Percentiles rank a stretch among this genome's conserved stretches.
These are phyloP conservation scores for Apaloderma vittatum DNA, from an alignment of 2,113 vertebrate genomes.

Conservation along the genomic window DNA sequence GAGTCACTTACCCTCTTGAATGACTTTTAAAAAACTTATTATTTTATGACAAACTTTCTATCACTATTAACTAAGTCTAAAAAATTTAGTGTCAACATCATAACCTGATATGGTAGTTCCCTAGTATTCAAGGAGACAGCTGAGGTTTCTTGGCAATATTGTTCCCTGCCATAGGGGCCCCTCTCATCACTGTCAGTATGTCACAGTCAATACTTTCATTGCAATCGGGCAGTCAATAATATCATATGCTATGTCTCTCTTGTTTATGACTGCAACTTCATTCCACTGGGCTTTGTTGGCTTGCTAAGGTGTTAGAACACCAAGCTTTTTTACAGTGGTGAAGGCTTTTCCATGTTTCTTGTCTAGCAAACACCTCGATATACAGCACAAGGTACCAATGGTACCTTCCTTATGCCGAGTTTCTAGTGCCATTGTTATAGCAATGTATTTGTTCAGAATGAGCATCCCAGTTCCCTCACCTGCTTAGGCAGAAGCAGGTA, in stretches of 20 bases:
- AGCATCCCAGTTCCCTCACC: not conserved
- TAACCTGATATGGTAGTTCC: not conserved
- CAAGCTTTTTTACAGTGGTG: accelerated
- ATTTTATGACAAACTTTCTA: not conserved
- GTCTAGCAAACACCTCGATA: not conserved
- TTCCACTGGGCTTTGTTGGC: not conserved
- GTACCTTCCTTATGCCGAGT: not conserved
- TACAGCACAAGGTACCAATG: not conserved
- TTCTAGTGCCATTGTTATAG: not conserved
- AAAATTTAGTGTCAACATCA: not conserved
- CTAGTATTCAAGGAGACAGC: not conserved
- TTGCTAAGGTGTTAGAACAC: not conserved
- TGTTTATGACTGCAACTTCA: not conserved
- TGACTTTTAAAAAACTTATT: not conserved
- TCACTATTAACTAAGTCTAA: not conserved
- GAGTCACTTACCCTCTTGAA: not conserved
- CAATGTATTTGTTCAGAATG: not conserved
- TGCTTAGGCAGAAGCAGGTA: not conserved
- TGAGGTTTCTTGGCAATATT: not conserved
- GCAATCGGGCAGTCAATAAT: not conserved
- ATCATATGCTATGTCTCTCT: not conserved
- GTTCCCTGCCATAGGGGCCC: not conserved
- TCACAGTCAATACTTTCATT: not conserved
- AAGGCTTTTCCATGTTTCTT: not conserved
- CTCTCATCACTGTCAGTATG: not conserved